A percentile compares a stretch with the other conserved stretches of the same genome.
These are phyloP conservation scores for Acanthosepion lycidas DNA, from an alignment of 2,888 invertebrate genomes.

Conservation along the genomic window DNA sequence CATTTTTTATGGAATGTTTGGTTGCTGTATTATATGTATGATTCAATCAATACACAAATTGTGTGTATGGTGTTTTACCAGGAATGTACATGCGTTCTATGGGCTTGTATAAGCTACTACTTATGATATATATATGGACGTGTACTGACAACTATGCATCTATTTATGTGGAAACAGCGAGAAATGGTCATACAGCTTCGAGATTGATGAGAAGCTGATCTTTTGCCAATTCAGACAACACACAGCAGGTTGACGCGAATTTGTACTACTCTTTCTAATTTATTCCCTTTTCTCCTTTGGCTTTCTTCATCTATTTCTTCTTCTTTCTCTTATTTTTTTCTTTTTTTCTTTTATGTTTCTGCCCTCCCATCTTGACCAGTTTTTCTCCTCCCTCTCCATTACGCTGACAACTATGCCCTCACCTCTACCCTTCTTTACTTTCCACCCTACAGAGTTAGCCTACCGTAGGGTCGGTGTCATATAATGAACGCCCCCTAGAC, in stretches of 20 bases:
- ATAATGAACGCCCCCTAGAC: conserved; percentile 25
- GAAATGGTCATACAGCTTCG: neutral
- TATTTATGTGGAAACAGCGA: neutral
- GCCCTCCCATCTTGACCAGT: conserved; percentile 42
- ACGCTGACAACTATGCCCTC: neutral
- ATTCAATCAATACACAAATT: no score
- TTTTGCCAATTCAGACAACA: neutral
- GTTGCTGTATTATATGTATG: no score
- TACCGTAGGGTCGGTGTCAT: conserved; percentile 33
- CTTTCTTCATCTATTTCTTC: neutral
- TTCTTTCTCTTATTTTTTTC: neutral
- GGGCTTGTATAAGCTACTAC: neutral
- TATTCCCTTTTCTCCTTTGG: neutral
- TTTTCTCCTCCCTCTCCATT: neutral
- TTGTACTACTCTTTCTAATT: neutral
- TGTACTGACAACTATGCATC: neutral
- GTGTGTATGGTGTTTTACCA: no score
- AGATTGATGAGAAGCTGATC: neutral
- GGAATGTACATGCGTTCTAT: no score
- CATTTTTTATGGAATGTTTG: no score
- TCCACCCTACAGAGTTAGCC: neutral
- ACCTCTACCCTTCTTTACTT: neutral
- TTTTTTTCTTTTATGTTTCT: neutral
- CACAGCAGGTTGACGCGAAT: neutral
- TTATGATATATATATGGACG: neutral